Base-by-base conservation (phyloP, 2,797 vertebrate species). In the Semaprochilodus insignis region DNA sequence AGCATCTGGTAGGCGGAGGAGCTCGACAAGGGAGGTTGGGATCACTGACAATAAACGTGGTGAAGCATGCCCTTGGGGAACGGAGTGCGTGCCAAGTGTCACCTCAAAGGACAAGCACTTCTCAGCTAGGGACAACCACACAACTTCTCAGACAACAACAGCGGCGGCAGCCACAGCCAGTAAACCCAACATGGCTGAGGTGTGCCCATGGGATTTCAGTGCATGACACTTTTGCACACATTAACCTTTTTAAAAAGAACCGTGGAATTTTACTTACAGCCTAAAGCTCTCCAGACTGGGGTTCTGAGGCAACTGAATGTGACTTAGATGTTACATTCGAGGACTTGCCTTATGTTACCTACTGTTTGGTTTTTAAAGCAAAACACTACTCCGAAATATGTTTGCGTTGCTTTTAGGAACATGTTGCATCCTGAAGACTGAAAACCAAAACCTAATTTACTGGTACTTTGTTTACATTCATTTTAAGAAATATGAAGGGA, bases 121-220 rank as follows among this genome's bases (percentile, higher is more conserved):
- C 59, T 34, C 81, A 87, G 83, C 59, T 51, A 90, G 60, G 63
- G 88, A 92, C 83, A 90, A 76, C n/a, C 85, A 87, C 75, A 74
- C 88, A 89, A 87, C 88, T 88, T 88, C 89, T 89, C 93, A 92
- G 14, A 15, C 78, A 21, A 17, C 34, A 83, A 66, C 79, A 51
- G 14, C 27, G 83, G 65, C 79, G 51, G 17, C 27, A 13, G 92
- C 91, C 63, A 77, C 88, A 82, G 92, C 92, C 81, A 92, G 87
- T 81, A 90, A 90, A 71, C 78, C 87, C 0, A 93, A 91, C 71
- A 91, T 84, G 90, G 94, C 90, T 63, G 91, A 94, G 60, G 92
- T 94, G 85, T 96, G 94, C 85, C 95, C 95, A 19, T 95, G 95
- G 95, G 94, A 97, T 92, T 97, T 94, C 81, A 90, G 83, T 76